Conservation (phyloP, 1,140 invertebrate species). For the Apis cerana region DNA sequence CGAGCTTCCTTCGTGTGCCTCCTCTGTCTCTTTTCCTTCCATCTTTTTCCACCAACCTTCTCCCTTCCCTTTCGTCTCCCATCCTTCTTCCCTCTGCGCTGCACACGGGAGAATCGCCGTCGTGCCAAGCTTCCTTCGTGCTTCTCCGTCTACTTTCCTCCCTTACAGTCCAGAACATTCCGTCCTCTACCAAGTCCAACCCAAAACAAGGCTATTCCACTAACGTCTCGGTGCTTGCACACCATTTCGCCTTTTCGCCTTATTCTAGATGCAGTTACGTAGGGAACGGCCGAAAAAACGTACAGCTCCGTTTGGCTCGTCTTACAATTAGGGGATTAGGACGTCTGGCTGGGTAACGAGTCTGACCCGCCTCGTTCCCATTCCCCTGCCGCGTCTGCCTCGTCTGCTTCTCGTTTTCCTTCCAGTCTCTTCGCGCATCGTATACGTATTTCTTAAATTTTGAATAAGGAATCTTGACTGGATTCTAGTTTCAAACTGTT, state of each 20-base stretch:
- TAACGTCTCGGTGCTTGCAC: neutral
- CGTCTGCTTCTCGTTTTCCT: neutral
- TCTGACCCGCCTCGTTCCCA: conserved; percentile 9
- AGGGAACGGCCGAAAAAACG: neutral
- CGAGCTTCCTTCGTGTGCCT: conserved; percentile 67
- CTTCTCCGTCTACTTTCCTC: conserved; percentile 7
- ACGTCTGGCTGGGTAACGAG: conserved; percentile 36
- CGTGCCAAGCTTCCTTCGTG: conserved; percentile 28
- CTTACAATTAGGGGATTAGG: conserved; percentile 37
- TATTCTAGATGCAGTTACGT: neutral
- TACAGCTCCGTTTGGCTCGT: neutral
- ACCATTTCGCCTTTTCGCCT: neutral
- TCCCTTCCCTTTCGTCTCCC: conserved; percentile 15
- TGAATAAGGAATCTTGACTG: neutral
- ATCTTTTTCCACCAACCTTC: conserved; percentile 11
- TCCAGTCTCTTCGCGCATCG: neutral
- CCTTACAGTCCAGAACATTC: neutral
- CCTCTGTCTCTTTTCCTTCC: conserved; percentile 39
- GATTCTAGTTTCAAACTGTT: neutral
- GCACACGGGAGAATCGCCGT: neutral
- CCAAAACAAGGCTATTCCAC: neutral
- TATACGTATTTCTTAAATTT: neutral
- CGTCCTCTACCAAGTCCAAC: neutral
- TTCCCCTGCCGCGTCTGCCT: conserved; percentile 17
- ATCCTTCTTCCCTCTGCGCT: conserved; percentile 3